Base-by-base conservation (phyloP, 2,888 invertebrate species). In the Caenorhabditis becei region DNA sequence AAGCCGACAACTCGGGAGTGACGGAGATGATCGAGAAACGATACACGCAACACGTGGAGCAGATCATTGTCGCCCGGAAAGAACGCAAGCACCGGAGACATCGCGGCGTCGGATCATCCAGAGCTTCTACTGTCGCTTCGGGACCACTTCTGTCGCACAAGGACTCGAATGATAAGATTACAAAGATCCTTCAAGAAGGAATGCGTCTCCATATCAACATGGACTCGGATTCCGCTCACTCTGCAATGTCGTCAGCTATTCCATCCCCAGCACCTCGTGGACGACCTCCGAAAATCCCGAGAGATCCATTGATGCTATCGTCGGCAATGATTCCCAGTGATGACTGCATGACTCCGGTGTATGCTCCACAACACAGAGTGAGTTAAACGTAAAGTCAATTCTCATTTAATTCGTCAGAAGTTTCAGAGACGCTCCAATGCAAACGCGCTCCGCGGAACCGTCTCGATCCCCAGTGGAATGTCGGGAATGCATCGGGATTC, bases 1-100 rank as follows among this genome's bases (percentile, higher is more conserved):
- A 99, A 92, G 98, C 98, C 0, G 99, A 99, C 54, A 88, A 86
- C 63, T 86, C 89, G 4, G 90, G 90, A 32, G 84, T 89, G 11
- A 88, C 89, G 0, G 88, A 87, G 61, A 72, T 63, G 66, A 87
- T 89, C 53, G 91, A 91, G 54, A 86, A 87, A 74, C 79, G 90
- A 18, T 87, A 85, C 63, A 70, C 84, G n/a, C 82, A 82, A 18
- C 84, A 86, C 58, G 77, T 83, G 4, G 84, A 87, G 37, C 56
- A 81, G 11, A 59, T 82, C 47, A 35, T 87, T 11, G 71, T 80
- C 0, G 72, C 80, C 18, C 20, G 85, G 66, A 85, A 85, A 58
- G 86, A 87, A 28, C 56, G 85, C 23, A 85, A 85, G 63, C 47
- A 66, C 20, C 47, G 79, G 16, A 61, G 61, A 24, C 58, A n/a